Evolutionary conservation across 2,888 invertebrate species (phyloP).

Genomic region (Molanna angustata): DNA sequence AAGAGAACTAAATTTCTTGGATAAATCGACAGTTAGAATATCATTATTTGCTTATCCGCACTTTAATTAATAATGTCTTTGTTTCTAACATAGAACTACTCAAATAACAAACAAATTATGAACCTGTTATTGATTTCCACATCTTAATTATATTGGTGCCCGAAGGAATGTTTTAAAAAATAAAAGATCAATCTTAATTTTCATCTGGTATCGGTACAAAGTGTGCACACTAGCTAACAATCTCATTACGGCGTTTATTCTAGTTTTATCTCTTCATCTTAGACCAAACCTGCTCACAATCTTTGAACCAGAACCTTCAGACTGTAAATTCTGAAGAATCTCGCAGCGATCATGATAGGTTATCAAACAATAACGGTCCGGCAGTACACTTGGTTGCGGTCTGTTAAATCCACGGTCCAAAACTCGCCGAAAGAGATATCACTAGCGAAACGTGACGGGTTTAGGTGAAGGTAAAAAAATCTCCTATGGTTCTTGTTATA

Average conservation of each 20-base stretch:
- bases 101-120: too few species aligned
- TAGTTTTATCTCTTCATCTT: conserved; percentile 3
- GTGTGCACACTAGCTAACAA: neutral
- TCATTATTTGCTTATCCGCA: too few species aligned
- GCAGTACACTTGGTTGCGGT: conserved; percentile 7
- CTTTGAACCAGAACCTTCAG: conserved; percentile 12
- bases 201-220: too few species aligned
- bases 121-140: too few species aligned
- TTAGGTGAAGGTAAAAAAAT: conserved; percentile 15
- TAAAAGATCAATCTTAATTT: too few species aligned
- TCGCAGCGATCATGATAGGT: conserved; percentile 2
- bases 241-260: conserved; percentile 4
- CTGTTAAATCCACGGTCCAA: conserved; percentile 14
- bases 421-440: conserved; percentile 30
- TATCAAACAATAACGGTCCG: conserved; percentile 12
- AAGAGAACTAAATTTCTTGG: too few species aligned
- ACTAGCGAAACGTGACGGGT: conserved; percentile 26
- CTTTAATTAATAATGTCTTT: too few species aligned
- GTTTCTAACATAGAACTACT: too few species aligned
- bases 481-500: neutral
- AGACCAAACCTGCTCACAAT: conserved; percentile 8
- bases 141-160: neutral
- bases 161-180: too few species aligned
- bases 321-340: conserved; percentile 8
- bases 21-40: too few species aligned